These are phyloP conservation scores for Flabesymbios commensalis DNA, from an alignment of 2,888 invertebrate genomes.

Conservation along the genomic window DNA sequence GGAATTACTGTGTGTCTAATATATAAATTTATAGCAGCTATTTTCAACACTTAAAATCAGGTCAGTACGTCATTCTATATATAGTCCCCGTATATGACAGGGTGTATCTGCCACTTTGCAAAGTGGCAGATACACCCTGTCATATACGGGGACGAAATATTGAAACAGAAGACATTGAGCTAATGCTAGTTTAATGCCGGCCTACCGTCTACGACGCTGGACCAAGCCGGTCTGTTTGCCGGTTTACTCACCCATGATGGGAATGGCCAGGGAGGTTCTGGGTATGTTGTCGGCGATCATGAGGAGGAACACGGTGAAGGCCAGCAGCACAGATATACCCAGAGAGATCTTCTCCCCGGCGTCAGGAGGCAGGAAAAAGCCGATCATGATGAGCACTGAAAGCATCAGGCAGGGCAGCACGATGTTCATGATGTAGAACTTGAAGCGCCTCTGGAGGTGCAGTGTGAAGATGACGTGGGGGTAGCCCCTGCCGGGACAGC, in stretches of 20 bases:
- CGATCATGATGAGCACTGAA: conserved; percentile 37
- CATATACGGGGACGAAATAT: no score
- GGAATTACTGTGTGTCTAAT: no score
- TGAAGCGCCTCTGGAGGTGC: conserved; percentile 26
- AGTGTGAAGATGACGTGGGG: conserved; percentile 36
- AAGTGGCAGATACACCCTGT: no score
- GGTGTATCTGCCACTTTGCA: no score
- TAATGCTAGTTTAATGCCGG: no score
- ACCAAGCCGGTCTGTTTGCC: no score
- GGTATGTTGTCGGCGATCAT: conserved; percentile 40
- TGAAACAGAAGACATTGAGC: no score
- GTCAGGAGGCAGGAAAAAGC: conserved; percentile 32
- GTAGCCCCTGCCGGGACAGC: conserved; percentile 29
- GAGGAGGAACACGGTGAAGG: conserved; percentile 39
- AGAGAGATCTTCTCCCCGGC: conserved; percentile 39
- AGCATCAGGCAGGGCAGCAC: conserved; percentile 39
- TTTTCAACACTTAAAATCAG: no score
- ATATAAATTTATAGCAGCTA: no score
- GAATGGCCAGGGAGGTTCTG: conserved; percentile 36
- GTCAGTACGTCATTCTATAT: no score
- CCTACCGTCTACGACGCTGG: no score
- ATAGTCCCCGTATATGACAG: no score
- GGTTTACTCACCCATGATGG: conserved; percentile 34
- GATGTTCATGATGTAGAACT: conserved; percentile 40
- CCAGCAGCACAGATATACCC: conserved; percentile 37